These are phyloP conservation scores for Oxyura jamaicensis DNA, from an alignment of 2,113 vertebrate genomes.

Conservation along the genomic window DNA sequence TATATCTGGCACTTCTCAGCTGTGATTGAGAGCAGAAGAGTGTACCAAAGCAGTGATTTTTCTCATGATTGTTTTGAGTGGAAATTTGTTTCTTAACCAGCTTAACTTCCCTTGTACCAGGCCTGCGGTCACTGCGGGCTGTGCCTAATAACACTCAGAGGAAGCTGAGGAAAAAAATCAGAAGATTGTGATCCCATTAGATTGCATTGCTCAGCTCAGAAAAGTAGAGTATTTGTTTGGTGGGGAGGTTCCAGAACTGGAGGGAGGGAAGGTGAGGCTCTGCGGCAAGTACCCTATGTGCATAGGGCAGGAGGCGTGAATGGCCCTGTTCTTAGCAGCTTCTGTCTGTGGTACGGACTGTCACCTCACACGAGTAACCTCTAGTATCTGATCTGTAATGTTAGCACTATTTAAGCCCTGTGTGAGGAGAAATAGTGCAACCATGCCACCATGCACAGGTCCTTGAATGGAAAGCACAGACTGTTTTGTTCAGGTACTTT, in stretches of 20 bases:
- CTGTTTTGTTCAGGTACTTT: background rate
- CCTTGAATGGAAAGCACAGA: background rate
- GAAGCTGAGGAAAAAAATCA: background rate
- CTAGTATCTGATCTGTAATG: background rate
- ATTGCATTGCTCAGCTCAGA: background rate
- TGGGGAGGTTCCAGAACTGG: background rate
- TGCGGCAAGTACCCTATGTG: rapidly evolving
- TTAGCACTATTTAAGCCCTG: conserved; percentile 10
- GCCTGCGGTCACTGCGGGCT: background rate
- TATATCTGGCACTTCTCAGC: background rate
- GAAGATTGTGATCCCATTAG: background rate
- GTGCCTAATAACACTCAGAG: background rate
- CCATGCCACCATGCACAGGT: background rate
- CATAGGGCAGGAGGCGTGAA: background rate
- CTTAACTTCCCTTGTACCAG: background rate
- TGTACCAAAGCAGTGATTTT: background rate
- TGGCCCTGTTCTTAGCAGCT: background rate
- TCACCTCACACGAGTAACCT: background rate
- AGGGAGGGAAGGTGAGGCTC: background rate
- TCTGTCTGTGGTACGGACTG: background rate
- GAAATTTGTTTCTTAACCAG: background rate
- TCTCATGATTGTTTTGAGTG: background rate
- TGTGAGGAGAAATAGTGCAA: background rate
- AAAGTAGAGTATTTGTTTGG: background rate
- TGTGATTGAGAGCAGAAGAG: background rate